A percentile compares a stretch with the other conserved stretches of the same genome.
Evolutionary conservation across 2,888 invertebrate species (phyloP).

Genomic region (Drosophila robusta): DNA sequence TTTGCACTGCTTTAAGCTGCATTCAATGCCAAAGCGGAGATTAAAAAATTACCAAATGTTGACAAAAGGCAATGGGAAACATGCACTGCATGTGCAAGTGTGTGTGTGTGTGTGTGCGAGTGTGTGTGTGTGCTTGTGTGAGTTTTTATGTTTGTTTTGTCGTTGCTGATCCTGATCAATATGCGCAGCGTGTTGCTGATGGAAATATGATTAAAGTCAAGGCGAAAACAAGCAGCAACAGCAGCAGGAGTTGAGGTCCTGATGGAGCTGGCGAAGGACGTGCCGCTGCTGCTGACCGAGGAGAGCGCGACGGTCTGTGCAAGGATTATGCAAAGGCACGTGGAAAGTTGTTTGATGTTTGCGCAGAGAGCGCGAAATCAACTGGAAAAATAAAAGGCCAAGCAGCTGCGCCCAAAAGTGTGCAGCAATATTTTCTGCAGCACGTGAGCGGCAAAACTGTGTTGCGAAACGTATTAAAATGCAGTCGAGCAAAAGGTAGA

Average conservation of each 20-base stretch:
- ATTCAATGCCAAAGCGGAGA: conserved; percentile 60
- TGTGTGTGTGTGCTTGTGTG: conserved; percentile 11
- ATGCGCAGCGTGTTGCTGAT: conserved; percentile 68
- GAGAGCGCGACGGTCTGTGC: conserved; percentile 14
- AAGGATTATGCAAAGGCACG: conserved; percentile 76
- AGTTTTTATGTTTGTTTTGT: conserved; percentile 54
- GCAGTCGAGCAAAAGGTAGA: conserved; percentile 2
- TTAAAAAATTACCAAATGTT: conserved; percentile 74
- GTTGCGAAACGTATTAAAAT: conserved; percentile 18
- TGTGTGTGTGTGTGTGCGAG: background rate
- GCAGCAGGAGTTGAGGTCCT: conserved; percentile 16
- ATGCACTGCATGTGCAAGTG: conserved; percentile 6
- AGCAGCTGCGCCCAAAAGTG: conserved; percentile 37
- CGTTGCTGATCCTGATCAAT: conserved; percentile 61
- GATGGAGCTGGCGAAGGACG: conserved; percentile 7
- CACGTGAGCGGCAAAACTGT: conserved; percentile 23
- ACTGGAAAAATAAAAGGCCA: conserved; percentile 50
- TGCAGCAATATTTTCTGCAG: conserved; percentile 39
- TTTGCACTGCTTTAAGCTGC: conserved; percentile 46
- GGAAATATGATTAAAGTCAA: conserved; percentile 78
- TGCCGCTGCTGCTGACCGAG: conserved; percentile 44
- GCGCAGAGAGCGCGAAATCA: conserved; percentile 62
- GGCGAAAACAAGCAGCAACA: conserved; percentile 64
- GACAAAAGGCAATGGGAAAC: conserved; percentile 57
- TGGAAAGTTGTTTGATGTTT: conserved; percentile 72